These are phyloP conservation scores for Sebastiscus tertius DNA, from an alignment of 2,797 vertebrate species.

Conservation along the genomic window DNA sequence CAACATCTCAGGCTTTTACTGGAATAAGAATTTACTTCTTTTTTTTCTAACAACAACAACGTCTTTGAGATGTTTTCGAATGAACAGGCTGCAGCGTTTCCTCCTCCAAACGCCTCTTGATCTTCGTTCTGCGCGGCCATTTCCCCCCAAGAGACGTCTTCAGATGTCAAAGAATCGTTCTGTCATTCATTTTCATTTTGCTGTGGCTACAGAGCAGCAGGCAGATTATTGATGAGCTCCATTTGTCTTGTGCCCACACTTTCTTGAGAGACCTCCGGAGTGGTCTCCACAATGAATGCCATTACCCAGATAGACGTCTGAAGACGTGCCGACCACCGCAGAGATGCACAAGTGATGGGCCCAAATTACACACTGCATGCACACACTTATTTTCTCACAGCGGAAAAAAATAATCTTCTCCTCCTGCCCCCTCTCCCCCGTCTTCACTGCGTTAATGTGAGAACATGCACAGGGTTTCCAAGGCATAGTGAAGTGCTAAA, in stretches of 20 bases:
- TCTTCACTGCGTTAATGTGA: constrained; percentile 20
- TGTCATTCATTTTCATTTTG: constrained; percentile 67
- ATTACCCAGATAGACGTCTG: constrained; percentile 47
- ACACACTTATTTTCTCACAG: constrained; percentile 19
- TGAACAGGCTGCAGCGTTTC: constrained; percentile 20
- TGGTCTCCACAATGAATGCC: constrained; percentile 44
- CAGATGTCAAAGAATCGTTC: constrained; percentile 48
- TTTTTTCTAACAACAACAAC: neutral
- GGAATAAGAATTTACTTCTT: neutral
- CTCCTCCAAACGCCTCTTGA: constrained; percentile 20
- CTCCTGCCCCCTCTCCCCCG: neutral
- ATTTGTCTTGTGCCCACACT: constrained; percentile 62
- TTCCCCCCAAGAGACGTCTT: constrained; percentile 44
- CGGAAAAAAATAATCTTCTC: neutral
- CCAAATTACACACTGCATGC: constrained; percentile 49
- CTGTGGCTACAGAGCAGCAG: constrained; percentile 54
- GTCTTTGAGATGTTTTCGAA: constrained; percentile 26
- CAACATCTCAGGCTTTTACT: neutral
- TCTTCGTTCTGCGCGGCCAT: constrained; percentile 25
- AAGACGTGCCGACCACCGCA: constrained; percentile 30
- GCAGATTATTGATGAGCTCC: constrained; percentile 62
- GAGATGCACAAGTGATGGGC: constrained; percentile 36
- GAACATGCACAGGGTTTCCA: constrained; percentile 6
- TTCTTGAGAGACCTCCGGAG: constrained; percentile 51
- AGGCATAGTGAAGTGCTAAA: constrained; percentile 25